These are phyloP conservation scores for Adoxophyes honmai DNA, from an alignment of 1,140 invertebrate species.

Conservation along the genomic window DNA sequence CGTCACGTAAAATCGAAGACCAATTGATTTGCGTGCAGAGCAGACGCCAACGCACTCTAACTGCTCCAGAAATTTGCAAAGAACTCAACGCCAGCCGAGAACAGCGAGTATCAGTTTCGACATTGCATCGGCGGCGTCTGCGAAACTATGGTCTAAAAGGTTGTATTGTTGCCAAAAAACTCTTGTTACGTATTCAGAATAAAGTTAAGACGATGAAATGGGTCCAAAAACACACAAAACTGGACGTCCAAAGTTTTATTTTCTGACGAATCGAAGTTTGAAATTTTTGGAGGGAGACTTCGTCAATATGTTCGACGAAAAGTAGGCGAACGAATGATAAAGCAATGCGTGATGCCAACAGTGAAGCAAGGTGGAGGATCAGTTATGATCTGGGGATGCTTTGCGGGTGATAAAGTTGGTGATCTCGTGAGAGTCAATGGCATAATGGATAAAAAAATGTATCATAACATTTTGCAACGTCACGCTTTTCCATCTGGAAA, in stretches of 20 bases:
- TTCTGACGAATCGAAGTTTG: background rate
- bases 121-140: background rate
- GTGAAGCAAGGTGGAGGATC: background rate
- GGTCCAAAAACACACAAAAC: background rate
- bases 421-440: background rate
- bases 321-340: background rate
- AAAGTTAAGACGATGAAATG: background rate
- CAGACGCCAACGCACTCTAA: background rate
- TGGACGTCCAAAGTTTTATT: background rate
- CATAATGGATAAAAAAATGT: background rate
- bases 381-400: background rate
- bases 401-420: background rate
- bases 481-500: background rate
- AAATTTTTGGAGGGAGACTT: background rate
- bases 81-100: background rate
- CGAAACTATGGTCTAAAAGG: background rate
- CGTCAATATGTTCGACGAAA: background rate
- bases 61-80: background rate
- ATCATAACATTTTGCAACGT: background rate
- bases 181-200: background rate
- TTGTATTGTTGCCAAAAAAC: background rate
- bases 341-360: no score
- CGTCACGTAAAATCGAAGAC: background rate
- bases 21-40: background rate
- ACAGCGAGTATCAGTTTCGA: background rate